Base-by-base conservation (phyloP, 2,888 invertebrate genomes). In the Xestia sexstrigata region DNA sequence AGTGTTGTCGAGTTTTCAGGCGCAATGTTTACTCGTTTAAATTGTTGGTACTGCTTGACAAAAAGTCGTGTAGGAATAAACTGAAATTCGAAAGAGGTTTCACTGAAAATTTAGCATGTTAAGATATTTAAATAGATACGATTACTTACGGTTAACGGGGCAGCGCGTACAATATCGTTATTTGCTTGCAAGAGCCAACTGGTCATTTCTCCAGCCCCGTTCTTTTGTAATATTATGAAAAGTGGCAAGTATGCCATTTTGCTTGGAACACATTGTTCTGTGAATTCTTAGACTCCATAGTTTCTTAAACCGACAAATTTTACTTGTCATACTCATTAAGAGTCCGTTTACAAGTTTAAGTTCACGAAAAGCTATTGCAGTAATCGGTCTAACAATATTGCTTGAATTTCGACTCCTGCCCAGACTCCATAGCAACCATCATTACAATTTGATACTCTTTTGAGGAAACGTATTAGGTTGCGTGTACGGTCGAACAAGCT, bases 1-100 rank as follows among this genome's bases (percentile, higher is more conserved):
- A 77, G 82, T 82, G 65, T 72, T 60, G 69, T 85, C 26, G 78
- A 70, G 45, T 66, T 85, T 74, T 60, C 68, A 70, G 66, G 23
- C 45, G 60, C 11, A 70, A 77, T 45, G 65, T 85, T 82, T 74
- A 52, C 42, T 73, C 23, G 60, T 79, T 83, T 79, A 70, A 83
- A 69, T 63, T 62, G 60, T 70, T 58, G 55, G 42, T 79, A 42
- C 9, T 9, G 17, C 42, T 65, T 23, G 23, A 49, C 15, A 30
- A 39, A 55, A 47, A 71, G 4, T 15, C 4, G 5, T 20, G 47
- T 47, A 39, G 5, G 26, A 39, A 23, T 49, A 7, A 20, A 42
- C 13, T 0, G 26, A 76, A 78, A 65, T 26, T 45, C 7, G 23
- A 17, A 66, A n/a, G 39, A 11, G 3, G n/a, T 65, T 77, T 7